Evolutionary conservation across 1,140 invertebrate genomes (phyloP).

Genomic region (Drosophila kanapiae): DNA sequence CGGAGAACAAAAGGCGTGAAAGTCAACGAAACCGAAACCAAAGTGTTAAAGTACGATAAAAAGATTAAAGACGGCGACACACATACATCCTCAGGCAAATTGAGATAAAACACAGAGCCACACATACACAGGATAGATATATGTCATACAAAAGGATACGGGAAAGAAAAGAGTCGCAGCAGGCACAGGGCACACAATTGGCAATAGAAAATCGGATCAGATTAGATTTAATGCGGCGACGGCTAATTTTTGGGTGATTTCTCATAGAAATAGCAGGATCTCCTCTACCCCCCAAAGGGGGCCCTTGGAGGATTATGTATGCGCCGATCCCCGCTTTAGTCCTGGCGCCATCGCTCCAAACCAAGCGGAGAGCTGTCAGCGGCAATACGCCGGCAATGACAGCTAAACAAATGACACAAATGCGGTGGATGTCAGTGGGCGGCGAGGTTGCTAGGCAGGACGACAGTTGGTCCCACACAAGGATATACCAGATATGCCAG

Average conservation of each 20-base stretch:
- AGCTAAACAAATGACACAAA: constrained; percentile 82
- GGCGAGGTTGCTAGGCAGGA: constrained; percentile 5
- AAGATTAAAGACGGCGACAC: constrained; percentile 71
- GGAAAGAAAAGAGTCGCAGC: not conserved
- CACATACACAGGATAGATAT: constrained; percentile 9
- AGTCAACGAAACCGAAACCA: constrained; percentile 55
- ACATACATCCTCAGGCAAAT: constrained; percentile 42
- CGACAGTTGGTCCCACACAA: constrained; percentile 22
- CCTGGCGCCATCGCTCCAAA: constrained; percentile 35
- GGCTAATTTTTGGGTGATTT: constrained; percentile 78
- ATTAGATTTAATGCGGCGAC: constrained; percentile 81
- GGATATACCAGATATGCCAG: constrained; percentile 23
- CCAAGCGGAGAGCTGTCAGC: constrained; percentile 62
- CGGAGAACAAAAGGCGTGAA: constrained; percentile 70
- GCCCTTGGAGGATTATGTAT: constrained; percentile 3
- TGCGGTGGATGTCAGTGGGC: constrained; percentile 29
- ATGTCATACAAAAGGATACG: not conserved
- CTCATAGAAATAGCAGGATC: constrained; percentile 53
- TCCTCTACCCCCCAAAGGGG: not conserved
- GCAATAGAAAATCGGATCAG: constrained; percentile 83
- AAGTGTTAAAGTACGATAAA: constrained; percentile 81
- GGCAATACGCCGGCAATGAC: constrained; percentile 78
- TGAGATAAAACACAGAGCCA: constrained; percentile 43
- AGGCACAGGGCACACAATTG: constrained; percentile 42
- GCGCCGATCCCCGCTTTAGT: constrained; percentile 11